Evolutionary conservation across 2,113 vertebrate species (phyloP).

Genomic region (Indri indri): DNA sequence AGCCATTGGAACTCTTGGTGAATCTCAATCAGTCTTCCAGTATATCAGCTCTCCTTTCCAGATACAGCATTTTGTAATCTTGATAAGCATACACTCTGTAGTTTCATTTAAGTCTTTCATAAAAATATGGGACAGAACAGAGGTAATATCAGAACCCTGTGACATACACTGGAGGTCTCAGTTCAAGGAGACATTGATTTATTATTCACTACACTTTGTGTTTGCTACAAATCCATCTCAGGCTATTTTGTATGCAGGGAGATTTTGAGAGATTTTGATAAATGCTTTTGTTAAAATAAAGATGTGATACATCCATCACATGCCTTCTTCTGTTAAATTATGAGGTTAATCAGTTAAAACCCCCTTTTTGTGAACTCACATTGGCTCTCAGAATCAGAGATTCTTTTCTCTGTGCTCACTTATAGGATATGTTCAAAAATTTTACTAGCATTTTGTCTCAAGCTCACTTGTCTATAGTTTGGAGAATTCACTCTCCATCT

Average conservation of each 20-base stretch:
- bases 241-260: neutral
- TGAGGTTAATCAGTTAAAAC: neutral
- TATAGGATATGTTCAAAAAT: neutral
- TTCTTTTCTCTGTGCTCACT: neutral
- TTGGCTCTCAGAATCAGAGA: neutral
- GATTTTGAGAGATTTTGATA: conserved; percentile 8
- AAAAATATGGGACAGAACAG: neutral
- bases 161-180: neutral
- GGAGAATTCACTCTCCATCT: neutral
- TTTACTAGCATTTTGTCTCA: neutral
- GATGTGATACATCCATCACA: neutral
- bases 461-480: neutral
- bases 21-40: neutral
- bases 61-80: neutral
- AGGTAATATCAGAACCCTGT: neutral
- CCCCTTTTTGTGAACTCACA: neutral
- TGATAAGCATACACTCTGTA: neutral
- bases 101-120: neutral
- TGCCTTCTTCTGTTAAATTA: neutral
- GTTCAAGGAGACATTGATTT: neutral
- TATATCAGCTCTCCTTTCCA: neutral
- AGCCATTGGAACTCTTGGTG: neutral
- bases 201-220: neutral
- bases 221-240: conserved; percentile 17
- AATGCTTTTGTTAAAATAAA: conserved; percentile 19